A percentile compares a stretch with the other conserved stretches of the same genome.
Evolutionary conservation across 2,888 invertebrate genomes (phyloP).

Genomic region (Drepanosiphum platanoidis): DNA sequence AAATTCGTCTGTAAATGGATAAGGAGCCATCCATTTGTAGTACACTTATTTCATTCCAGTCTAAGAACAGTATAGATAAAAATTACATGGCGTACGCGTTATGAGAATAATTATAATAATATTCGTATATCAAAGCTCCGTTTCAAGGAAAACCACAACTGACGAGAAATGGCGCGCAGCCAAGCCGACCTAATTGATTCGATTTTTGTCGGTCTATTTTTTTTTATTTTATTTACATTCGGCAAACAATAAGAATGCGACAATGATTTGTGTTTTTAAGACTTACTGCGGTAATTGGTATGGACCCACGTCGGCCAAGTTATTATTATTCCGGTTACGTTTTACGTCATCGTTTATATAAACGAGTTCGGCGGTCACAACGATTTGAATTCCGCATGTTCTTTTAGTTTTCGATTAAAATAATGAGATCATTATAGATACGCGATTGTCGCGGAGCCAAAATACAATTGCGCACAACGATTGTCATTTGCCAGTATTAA

Average conservation of each 20-base stretch:
- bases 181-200: not conserved
- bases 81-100: not conserved
- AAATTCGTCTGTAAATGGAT: constrained; percentile 10
- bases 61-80: not conserved
- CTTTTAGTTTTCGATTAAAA: not conserved
- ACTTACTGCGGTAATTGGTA: too few relatives aligned
- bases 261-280: constrained; percentile 4
- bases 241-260: not conserved
- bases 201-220: constrained; percentile 8
- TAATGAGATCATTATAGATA: not conserved
- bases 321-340: not conserved
- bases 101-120: not conserved
- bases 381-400: not conserved
- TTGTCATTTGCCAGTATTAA: too few relatives aligned
- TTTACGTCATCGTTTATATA: constrained; percentile 9
- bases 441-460: not conserved
- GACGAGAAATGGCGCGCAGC: not conserved
- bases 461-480: not conserved
- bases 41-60: not conserved
- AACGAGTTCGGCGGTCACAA: not conserved
- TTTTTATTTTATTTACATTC: not conserved
- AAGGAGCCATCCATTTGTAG: constrained; percentile 7
- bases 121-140: not conserved
- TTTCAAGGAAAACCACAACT: constrained; percentile 3
- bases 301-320: not conserved